A percentile compares a stretch with the other conserved stretches of the same genome.
These are phyloP conservation scores for Hypselothyrea guttata DNA, from an alignment of 2,888 invertebrate species.

Conservation along the genomic window DNA sequence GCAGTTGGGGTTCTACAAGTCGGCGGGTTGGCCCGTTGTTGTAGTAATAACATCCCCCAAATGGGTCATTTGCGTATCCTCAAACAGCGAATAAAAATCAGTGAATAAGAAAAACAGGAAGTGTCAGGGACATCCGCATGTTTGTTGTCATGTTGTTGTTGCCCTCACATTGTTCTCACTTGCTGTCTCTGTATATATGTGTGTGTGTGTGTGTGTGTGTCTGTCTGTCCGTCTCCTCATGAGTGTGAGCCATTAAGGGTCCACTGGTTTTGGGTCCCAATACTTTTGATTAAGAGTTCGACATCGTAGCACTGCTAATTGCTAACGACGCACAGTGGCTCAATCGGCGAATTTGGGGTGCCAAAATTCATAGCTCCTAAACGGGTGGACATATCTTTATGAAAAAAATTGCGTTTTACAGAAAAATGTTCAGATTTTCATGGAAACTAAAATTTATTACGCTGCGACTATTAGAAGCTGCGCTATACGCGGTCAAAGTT, in stretches of 20 bases:
- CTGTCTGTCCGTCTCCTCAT: no score
- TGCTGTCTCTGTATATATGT: constrained; percentile 13
- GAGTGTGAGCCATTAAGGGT: constrained; percentile 61
- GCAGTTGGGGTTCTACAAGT: constrained; percentile 30
- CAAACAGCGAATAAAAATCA: constrained; percentile 82
- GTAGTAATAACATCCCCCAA: constrained; percentile 82
- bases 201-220: constrained; percentile 10
- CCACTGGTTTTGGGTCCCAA: constrained; percentile 62
- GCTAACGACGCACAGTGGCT: constrained; percentile 65
- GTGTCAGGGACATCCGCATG: constrained; percentile 80
- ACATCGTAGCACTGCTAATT: constrained; percentile 69
- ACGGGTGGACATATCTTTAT: no score
- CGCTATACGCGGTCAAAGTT: no score
- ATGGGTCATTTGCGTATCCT: constrained; percentile 83
- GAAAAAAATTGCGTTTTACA: no score
- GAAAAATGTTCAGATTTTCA: no score
- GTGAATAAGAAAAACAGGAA: constrained; percentile 81
- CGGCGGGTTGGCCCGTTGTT: constrained; percentile 52
- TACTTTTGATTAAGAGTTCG: constrained; percentile 77
- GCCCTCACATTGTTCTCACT: constrained; percentile 43
- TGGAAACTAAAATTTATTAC: no score
- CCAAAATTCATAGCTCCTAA: no score
- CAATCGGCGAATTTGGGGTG: no score
- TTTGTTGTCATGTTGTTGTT: constrained; percentile 55
- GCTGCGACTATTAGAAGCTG: no score